A percentile compares a stretch with the other conserved stretches of the same genome.
Evolutionary conservation across 2,888 invertebrate genomes (phyloP).

Genomic region (Diabrotica balteata): DNA sequence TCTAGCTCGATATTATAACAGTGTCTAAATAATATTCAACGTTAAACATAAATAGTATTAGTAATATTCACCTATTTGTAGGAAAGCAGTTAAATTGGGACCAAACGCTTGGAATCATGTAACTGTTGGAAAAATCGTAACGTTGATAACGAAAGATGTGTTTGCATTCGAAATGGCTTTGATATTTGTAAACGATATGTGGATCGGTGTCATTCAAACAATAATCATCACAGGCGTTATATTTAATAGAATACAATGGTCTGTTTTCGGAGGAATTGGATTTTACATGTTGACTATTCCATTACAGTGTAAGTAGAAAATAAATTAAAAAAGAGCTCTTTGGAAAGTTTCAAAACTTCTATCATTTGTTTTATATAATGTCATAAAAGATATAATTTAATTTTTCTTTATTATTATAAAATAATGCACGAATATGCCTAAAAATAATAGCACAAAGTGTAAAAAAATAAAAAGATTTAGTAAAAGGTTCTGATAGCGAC

Average conservation of each 20-base stretch:
- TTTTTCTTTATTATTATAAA: no score
- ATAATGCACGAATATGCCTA: no score
- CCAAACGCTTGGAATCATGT: slow-evolving; percentile 71
- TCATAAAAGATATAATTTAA: no score
- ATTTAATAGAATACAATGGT: slow-evolving; percentile 65
- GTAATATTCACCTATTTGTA: slow-evolving; percentile 41
- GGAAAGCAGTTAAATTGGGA: slow-evolving; percentile 65
- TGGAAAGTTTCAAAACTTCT: no score
- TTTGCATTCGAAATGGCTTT: slow-evolving; percentile 87
- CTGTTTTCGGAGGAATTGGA: slow-evolving; percentile 64
- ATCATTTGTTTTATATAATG: no score
- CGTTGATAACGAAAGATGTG: slow-evolving; percentile 92
- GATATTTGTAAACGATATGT: slow-evolving; percentile 87
- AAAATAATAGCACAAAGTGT: no score
- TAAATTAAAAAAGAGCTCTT: no score
- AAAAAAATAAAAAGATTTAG: no score
- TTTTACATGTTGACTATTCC: slow-evolving; percentile 61
- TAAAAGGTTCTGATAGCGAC: no score
- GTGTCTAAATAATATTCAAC: no score
- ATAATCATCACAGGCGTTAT: slow-evolving; percentile 80
- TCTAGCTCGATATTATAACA: no score
- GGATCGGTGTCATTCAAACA: slow-evolving; percentile 89
- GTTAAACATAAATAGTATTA: no score
- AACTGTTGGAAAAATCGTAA: slow-evolving; percentile 77
- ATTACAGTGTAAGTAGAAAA: slow-evolving; percentile 55